phyloP scores from a whole-genome alignment of 2,888 invertebrate genomes.

The Drosophila yooni region DNA sequence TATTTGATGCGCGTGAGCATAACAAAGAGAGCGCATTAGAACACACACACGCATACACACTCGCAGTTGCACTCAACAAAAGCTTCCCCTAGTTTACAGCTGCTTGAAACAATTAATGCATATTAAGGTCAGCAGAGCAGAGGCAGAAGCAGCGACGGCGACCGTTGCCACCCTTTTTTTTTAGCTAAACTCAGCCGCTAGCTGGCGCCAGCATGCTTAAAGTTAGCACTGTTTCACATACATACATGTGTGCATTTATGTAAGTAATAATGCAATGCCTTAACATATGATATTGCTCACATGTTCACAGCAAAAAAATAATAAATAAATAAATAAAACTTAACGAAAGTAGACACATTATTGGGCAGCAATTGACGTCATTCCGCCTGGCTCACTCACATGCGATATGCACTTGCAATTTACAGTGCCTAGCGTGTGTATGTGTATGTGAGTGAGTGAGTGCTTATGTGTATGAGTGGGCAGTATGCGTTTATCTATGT shows the following conservation, averaged over 20 bases:
- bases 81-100: slow-evolving; percentile 60
- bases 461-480: slow-evolving; percentile 40
- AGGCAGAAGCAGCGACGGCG: slow-evolving; percentile 12
- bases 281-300: slow-evolving; percentile 8
- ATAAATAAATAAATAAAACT: slow-evolving; percentile 5
- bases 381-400: slow-evolving; percentile 45
- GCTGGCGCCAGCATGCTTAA: slow-evolving; percentile 48
- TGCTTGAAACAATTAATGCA: slow-evolving; percentile 71
- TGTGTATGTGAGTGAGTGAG: slow-evolving; percentile 8
- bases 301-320: not conserved
- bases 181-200: slow-evolving; percentile 40
- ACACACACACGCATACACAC: slow-evolving; percentile 14
- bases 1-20: slow-evolving; percentile 60
- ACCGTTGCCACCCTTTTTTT: slow-evolving; percentile 47
- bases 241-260: not conserved
- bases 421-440: slow-evolving; percentile 35
- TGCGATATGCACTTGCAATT: slow-evolving; percentile 61
- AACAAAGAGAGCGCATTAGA: slow-evolving; percentile 59
- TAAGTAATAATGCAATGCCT: slow-evolving; percentile 11
- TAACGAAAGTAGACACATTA: slow-evolving; percentile 41
- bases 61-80: slow-evolving; percentile 19
- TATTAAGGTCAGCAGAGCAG: slow-evolving; percentile 64
- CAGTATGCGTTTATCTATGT: slow-evolving; percentile 44
- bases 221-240: slow-evolving; percentile 6
- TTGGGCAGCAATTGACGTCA: slow-evolving; percentile 69